Evolutionary conservation across 2,888 invertebrate species (phyloP), one percentile per base, ranked within the genome.

Genomic region (Trichacis sp.): DNA sequence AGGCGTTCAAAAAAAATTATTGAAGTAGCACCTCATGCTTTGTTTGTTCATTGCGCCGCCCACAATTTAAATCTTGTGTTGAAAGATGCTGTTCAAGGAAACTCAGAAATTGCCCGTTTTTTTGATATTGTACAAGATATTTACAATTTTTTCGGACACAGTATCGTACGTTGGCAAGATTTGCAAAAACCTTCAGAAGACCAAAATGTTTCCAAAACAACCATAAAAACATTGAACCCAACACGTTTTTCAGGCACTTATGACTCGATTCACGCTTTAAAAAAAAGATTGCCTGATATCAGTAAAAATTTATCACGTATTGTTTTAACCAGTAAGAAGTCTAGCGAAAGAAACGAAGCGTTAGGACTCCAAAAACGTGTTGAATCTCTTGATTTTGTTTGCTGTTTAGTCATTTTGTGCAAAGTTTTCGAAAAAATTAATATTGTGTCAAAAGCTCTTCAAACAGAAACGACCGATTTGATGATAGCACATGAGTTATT

Each of bases 31-130:
- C 53, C 58, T 9, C 48, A 46, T 8, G 68, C 68, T 29, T 12
- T 62, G 43, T 68, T 63, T 50, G 57, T 71, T 12, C 64, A 72
- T 17, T 70, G 69, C 33, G 47, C 61, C 56, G 69, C 60, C 54
- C 64, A 70, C 56, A 51, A 54, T 46, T 43, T 66, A 24, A 69
- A 68, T 59, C 53, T 71, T 29, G 61, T 63, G 15, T 15, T 63
- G 29, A 54, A 64, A 52, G 62, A 63, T 63, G 59, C 59, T 30
- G 9, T 58, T 9, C 57, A 19, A 40, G 42, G 45, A 0, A 51
- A 48, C 18, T 17, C 12, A 14, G 57, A 56, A 45, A 49, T 64
- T 20, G 36, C 24, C 18, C 51, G 51, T 24, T 56, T 64, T 38
- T 56, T 60, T n/a, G 17, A 29, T 14, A 49, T 12, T 3, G n/a